Percentiles rank a stretch among this genome's conserved stretches.
Evolutionary conservation across 2,113 vertebrate genomes (phyloP).

Genomic region (Gobiocypris rarus): DNA sequence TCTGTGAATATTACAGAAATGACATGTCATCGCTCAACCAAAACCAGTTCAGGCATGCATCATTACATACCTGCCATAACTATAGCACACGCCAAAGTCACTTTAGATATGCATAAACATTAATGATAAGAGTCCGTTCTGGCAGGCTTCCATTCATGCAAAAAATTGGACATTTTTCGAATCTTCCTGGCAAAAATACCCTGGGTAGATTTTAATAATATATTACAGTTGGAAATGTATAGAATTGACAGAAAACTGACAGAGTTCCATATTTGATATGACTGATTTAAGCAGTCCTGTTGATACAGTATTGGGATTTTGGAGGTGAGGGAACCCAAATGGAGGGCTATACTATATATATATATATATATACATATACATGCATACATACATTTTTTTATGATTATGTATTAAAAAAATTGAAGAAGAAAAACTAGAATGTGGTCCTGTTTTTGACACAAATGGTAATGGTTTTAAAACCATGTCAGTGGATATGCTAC

Average conservation of each 20-base stretch:
- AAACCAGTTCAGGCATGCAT: constrained; percentile 30
- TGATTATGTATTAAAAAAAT: too few relatives aligned
- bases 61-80: constrained; percentile 30
- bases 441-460: too few relatives aligned
- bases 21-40: constrained; percentile 18
- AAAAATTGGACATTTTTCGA: not conserved
- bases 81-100: constrained; percentile 11
- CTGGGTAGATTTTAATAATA: not conserved
- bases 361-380: not conserved
- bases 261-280: not conserved
- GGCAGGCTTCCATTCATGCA: constrained; percentile 30
- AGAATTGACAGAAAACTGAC: not conserved
- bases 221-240: constrained; percentile 2
- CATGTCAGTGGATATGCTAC: too few relatives aligned
- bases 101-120: constrained; percentile 36
- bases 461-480: too few relatives aligned
- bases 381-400: not conserved
- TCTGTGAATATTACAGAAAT: constrained; percentile 24
- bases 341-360: not conserved
- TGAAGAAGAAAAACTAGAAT: too few relatives aligned
- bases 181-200: constrained; percentile 2
- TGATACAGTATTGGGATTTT: not conserved
- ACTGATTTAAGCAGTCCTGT: not conserved
- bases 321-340: not conserved
- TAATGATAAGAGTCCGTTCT: constrained; percentile 11